Conservation (phyloP, 2,888 invertebrate species). For the Furcula furcula region DNA sequence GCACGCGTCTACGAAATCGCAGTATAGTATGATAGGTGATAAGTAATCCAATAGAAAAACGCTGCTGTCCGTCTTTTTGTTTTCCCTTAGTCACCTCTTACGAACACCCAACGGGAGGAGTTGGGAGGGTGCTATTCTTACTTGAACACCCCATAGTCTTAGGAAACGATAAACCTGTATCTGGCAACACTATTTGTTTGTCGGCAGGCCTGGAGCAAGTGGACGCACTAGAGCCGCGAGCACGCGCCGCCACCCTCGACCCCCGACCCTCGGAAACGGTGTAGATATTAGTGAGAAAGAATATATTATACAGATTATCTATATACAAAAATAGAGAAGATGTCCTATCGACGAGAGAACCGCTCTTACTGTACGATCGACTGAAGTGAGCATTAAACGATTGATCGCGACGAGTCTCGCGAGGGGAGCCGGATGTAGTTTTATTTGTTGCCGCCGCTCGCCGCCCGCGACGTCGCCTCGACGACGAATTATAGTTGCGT, state of each 20-base stretch:
- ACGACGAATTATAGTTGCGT: slow-evolving; percentile 56
- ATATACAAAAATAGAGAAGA: slow-evolving; percentile 79
- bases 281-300: slow-evolving; percentile 81
- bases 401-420: slow-evolving; percentile 65
- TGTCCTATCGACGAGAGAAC: slow-evolving; percentile 75
- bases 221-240: slow-evolving; percentile 66
- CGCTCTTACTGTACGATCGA: slow-evolving; percentile 73
- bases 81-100: too few species aligned
- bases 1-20: too few species aligned
- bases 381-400: slow-evolving; percentile 72
- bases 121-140: too few species aligned
- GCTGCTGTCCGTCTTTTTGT: too few species aligned
- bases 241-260: slow-evolving; percentile 39
- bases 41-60: too few species aligned
- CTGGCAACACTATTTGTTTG: too few species aligned
- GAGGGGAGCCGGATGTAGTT: slow-evolving; percentile 65
- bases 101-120: too few species aligned
- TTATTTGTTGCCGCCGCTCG: slow-evolving; percentile 58
- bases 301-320: slow-evolving; percentile 81
- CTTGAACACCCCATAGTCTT: too few species aligned
- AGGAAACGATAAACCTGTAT: too few species aligned
- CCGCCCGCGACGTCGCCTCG: slow-evolving; percentile 40
- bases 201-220: slow-evolving; percentile 75
- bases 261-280: slow-evolving; percentile 71
- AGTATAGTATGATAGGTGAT: too few species aligned